Base-by-base conservation (phyloP, 2,888 invertebrate species). In the Axea sp. region DNA sequence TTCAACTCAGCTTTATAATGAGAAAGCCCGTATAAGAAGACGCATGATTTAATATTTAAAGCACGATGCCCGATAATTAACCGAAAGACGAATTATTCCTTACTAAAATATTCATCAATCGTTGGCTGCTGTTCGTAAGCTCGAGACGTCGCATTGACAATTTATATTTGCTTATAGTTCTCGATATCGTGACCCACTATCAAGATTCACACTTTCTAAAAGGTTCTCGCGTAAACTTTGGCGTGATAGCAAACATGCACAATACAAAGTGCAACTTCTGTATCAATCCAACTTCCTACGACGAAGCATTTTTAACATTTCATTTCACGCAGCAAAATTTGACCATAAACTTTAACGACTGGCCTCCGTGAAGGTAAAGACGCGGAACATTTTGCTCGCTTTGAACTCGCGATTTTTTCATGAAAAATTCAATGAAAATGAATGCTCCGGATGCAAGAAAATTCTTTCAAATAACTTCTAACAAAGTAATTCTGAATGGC, bases 401-500 rank as follows among this genome's bases (percentile, higher is more conserved):
- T n/a, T n/a, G n/a, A n/a, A n/a, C n/a, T n/a, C n/a, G n/a, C n/a
- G n/a, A n/a, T n/a, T n/a, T n/a, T n/a, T n/a, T n/a, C n/a, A n/a
- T n/a, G n/a, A n/a, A n/a, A n/a, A n/a, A n/a, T n/a, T n/a, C n/a
- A n/a, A n/a, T n/a, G 12, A 4, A 60, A 60, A 37, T 31, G 28
- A 49, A 33, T 49, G 31, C 11, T 57, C 12, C 37, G 37, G 49
- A 31, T 49, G 49, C 33, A 49, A 31, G 19, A 22, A 51, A 30
- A 43, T 24, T 43, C 45, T n/a, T 37, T 26, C 1, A 33, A 19
- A 19, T 30, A 53, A 30, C 45, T 41, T 59, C 59, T 59, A 73
- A 62, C 60, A 62, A 62, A 65, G 59, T 64, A 69, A 65, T 74
- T 55, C 41, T 69, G 53, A 26, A 59, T 53, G 15, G 53, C 60